These are phyloP conservation scores for Netelia inedita DNA, from an alignment of 2,888 invertebrate species.

Conservation along the genomic window DNA sequence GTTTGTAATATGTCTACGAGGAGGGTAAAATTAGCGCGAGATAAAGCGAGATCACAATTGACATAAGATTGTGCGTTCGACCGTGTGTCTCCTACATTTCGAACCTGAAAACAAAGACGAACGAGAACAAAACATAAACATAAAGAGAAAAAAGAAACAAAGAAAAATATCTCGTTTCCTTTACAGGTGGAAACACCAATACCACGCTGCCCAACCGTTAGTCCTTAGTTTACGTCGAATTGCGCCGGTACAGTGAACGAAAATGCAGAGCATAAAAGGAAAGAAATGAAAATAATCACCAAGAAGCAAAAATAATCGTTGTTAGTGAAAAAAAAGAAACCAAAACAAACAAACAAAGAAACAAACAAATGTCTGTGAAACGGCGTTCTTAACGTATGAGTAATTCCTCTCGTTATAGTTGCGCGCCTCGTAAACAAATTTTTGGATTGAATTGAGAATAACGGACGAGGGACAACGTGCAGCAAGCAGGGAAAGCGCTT, in stretches of 20 bases:
- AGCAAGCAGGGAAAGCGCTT: constrained; percentile 60
- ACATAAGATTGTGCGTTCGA: neutral
- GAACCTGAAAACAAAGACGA: neutral
- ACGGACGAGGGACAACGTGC: constrained; percentile 17
- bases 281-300: constrained; percentile 63
- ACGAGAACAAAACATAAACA: constrained; percentile 27
- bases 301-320: constrained; percentile 78
- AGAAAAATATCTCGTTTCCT: constrained; percentile 63
- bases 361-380: constrained; percentile 74
- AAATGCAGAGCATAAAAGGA: constrained; percentile 75
- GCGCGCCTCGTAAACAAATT: constrained; percentile 76
- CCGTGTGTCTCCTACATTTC: constrained; percentile 1
- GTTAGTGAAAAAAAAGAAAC: constrained; percentile 78
- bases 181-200: constrained; percentile 82
- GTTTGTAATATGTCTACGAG: constrained; percentile 6
- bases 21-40: constrained; percentile 8
- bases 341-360: constrained; percentile 65
- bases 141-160: constrained; percentile 19
- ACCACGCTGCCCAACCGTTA: constrained; percentile 84
- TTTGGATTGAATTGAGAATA: constrained; percentile 35
- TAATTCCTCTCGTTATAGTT: constrained; percentile 79
- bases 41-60: neutral
- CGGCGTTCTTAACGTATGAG: constrained; percentile 80
- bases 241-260: constrained; percentile 81
- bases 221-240: constrained; percentile 84